Evolutionary conservation across 1,140 invertebrate species (phyloP), one percentile per base, ranked within the genome.

Genomic region (Bombus consobrinus): DNA sequence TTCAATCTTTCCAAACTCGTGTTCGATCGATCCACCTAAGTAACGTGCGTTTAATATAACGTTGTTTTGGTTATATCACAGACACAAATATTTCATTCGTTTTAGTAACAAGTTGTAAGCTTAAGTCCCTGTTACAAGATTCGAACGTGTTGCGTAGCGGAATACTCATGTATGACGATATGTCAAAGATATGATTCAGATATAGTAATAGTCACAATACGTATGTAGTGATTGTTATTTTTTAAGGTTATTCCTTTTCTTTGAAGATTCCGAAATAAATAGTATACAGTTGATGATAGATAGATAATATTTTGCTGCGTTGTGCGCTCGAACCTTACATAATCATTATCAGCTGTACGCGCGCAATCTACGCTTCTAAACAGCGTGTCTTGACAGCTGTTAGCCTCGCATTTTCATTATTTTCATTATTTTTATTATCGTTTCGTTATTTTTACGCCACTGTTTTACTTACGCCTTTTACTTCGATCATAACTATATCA

Each of bases 291-390:
- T 6, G 12, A 10, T 15, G 25, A 18, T 59, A 43, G n/a, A 41
- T 3, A 1, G 25, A 57, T 47, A 12, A 15, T 15, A 37, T 47
- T 76, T 76, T 68, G 0, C 59, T 9, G 0, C 22, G 25, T 13
- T 28, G 3, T 34, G 59, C 39, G 37, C 25, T 62, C 13, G 59
- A 41, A n/a, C 18, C 39, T 85, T 85, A 85, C 68, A 71, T 85
- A 85, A 85, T 80, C 53, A 57, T 39, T 64, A 73, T 80, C 83
- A 85, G 83, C 76, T 80, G 83, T 79, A 57, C 66, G 47, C 73
- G 81, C 34, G 64, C 79, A 69, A 76, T 77, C 66, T 84, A 78
- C 53, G 64, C 53, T 83, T 64, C 41, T 66, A 47, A 28, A 25
- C 10, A 32, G 39, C 39, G 53, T 32, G 53, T 9, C 47, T 85